Evolutionary conservation across 1,140 invertebrate genomes (phyloP), one percentile per base, ranked within the genome.

Genomic region (Calosoma granatense): DNA sequence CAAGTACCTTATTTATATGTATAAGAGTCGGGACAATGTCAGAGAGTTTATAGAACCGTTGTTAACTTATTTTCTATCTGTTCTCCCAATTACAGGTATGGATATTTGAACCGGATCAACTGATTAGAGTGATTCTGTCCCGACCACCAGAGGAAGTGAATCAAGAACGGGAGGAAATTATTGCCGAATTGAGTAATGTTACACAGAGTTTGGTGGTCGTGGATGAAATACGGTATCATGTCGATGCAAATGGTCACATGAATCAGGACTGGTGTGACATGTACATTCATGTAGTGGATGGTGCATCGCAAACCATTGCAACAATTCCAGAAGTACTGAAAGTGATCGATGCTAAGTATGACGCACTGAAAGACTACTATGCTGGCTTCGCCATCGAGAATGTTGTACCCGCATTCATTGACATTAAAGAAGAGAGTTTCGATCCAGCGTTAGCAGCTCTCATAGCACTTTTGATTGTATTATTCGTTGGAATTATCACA

Each of bases 401-500:
- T 63, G 85, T 94, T 54, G 82, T 89, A 23, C 80, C 81, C 1
- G 81, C 81, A 22, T 81, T 80, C 57, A 72, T 77, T 30, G 74
- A 76, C 19, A 76, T 75, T 53, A 76, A 76, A 71, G 76, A 85
- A 52, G 88, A 91, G 67, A 79, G 85, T 20, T 92, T 94, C 64
- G 90, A 94, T 72, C 83, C 90, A 26, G 88, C 89, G 9, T 72
- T 94, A 26, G 89, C 88, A 23, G 90, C 88, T 17, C 69, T 94
- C 12, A 90, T 93, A 61, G 90, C 91, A 20, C 74, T 94, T 20
- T 74, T 93, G 1, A 86, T 94, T 30, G 87, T 94, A 1, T 76
- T 94, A 2, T 84, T 92, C 61, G 88, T 93, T 30, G 91, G 90
- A 30, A 85, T 90, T 39, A 81, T 93, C 21, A 91, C 89, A 0